Conservation (phyloP, 2,113 vertebrate species). For the Saimiri boliviensis region DNA sequence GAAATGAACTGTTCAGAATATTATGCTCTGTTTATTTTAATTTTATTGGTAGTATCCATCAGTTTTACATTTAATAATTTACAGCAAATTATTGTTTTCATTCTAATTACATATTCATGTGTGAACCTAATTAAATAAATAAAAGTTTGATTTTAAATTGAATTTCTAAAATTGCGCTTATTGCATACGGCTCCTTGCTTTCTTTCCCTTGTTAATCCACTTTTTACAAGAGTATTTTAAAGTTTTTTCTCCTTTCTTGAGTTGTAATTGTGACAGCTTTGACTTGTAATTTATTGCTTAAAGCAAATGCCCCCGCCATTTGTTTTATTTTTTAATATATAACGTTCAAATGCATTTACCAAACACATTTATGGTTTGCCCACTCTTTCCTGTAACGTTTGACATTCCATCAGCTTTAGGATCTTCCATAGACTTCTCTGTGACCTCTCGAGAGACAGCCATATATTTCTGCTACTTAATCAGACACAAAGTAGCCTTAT, state of each 20-base stretch:
- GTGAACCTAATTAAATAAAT: background rate
- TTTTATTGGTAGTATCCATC: background rate
- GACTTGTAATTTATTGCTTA: constrained; percentile 26
- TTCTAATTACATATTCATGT: background rate
- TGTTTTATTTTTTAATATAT: constrained; percentile 12
- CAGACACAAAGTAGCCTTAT: constrained; percentile 69
- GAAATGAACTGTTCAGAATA: background rate
- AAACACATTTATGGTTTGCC: background rate
- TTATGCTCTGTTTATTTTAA: background rate
- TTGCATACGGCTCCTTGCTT: background rate
- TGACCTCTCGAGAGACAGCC: constrained; percentile 57
- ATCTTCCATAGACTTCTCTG: background rate
- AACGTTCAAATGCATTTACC: background rate
- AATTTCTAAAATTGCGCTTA: background rate
- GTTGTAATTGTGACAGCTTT: constrained; percentile 25
- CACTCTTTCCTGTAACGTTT: background rate
- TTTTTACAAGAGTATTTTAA: constrained; percentile 20
- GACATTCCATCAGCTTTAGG: background rate
- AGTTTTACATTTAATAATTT: background rate
- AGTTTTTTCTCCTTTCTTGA: background rate
- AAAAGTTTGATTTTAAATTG: background rate
- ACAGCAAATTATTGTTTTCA: background rate
- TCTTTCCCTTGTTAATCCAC: background rate
- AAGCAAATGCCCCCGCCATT: background rate
- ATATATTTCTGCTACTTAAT: constrained; percentile 77